Percentiles rank a stretch among this genome's conserved stretches.
phyloP scores from a whole-genome alignment of 2,797 vertebrate genomes.

The Rhabdomys pumilio region DNA sequence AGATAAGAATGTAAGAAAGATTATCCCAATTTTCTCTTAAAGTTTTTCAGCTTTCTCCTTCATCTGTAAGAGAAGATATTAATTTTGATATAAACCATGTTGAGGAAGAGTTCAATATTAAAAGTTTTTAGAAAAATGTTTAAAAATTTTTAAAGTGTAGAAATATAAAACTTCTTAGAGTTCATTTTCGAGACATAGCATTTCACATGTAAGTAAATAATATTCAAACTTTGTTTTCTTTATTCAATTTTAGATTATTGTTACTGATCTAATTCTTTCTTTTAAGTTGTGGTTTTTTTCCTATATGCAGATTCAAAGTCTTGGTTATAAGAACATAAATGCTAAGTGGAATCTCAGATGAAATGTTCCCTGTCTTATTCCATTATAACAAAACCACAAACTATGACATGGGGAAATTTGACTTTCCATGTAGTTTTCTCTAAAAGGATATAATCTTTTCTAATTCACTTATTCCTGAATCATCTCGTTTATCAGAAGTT shows the following conservation, averaged over 20 bases:
- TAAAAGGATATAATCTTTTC: not conserved
- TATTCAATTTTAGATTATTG: conserved; percentile 13
- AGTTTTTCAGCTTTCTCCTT: not conserved
- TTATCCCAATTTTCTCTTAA: not conserved
- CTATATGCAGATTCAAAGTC: conserved; percentile 41
- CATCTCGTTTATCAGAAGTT: conserved; percentile 79
- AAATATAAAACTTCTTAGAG: conserved; percentile 24
- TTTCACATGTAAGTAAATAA: conserved; percentile 40
- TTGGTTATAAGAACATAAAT: conserved; percentile 72
- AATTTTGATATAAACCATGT: conserved; percentile 1
- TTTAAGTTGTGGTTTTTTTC: conserved; percentile 43
- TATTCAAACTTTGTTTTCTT: conserved; percentile 17
- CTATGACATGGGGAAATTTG: conserved; percentile 37
- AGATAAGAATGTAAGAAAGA: conserved; percentile 25
- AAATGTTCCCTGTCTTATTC: conserved; percentile 70
- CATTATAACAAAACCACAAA: conserved; percentile 37
- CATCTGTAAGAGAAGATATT: not conserved
- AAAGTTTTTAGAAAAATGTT: not conserved
- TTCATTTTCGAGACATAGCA: not conserved
- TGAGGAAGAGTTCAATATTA: not conserved
- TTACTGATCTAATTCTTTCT: conserved; percentile 46
- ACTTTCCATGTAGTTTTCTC: conserved; percentile 74
- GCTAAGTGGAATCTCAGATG: conserved; percentile 54
- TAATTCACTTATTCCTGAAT: conserved; percentile 58
- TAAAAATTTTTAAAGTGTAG: not conserved